Conservation (phyloP, 1,140 invertebrate genomes). For the Acromyrmex charruanus region DNA sequence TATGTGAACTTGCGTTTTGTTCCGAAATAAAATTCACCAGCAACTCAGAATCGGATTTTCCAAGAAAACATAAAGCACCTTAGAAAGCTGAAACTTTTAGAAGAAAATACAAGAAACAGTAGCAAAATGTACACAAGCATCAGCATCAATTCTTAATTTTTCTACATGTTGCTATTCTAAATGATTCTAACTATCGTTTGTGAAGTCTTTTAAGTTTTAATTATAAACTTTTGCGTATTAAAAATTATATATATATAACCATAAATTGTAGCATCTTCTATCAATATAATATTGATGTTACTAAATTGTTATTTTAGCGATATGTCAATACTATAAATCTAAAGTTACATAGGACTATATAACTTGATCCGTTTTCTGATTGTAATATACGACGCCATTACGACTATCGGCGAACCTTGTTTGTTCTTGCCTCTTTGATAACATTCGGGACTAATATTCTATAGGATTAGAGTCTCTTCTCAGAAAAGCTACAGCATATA, state of each 20-base stretch:
- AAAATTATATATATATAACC: neutral
- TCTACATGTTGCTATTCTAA: neutral
- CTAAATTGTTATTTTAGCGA: conserved; percentile 6
- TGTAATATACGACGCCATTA: neutral
- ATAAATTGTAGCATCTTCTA: neutral
- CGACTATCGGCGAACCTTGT: conserved; percentile 8
- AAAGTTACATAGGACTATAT: neutral
- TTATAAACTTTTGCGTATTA: neutral
- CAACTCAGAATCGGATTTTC: neutral
- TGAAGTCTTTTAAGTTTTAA: neutral
- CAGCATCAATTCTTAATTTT: neutral
- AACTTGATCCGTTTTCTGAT: conserved; percentile 31
- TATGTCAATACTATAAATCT: conserved; percentile 11
- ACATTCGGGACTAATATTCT: conserved; percentile 12
- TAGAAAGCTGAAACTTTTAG: neutral
- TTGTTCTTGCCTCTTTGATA: conserved; percentile 1
- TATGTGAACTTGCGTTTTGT: conserved; percentile 16
- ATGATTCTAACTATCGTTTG: neutral
- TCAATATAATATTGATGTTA: neutral
- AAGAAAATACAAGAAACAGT: neutral
- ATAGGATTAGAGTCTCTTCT: conserved; percentile 3
- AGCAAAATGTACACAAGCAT: neutral
- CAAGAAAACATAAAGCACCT: neutral
- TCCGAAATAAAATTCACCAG: neutral
- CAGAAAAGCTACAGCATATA: neutral